Conservation (phyloP, 1,140 invertebrate genomes). For the Heliothis virescens region DNA sequence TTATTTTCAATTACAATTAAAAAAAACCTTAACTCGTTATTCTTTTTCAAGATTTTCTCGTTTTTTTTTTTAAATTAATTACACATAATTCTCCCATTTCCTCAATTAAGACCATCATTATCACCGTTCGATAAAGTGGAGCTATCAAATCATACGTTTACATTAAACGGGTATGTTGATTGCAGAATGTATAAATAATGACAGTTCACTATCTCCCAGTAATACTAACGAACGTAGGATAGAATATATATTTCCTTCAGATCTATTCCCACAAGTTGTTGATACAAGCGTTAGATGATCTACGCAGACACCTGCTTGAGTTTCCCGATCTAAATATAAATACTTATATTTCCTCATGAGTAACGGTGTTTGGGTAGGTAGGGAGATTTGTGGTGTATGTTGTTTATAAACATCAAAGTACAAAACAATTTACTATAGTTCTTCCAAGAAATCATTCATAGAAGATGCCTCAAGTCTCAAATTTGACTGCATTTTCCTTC, state of each 20-base stretch:
- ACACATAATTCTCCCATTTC: neutral
- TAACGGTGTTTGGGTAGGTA: neutral
- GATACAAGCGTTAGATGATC: neutral
- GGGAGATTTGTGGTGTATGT: neutral
- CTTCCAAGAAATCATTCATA: too few relatives aligned
- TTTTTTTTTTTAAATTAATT: too few relatives aligned
- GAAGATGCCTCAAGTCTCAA: too few relatives aligned
- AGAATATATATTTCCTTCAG: slow-evolving; percentile 7
- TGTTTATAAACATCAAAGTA: too few relatives aligned
- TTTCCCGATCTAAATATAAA: neutral
- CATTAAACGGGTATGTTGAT: slow-evolving; percentile 18
- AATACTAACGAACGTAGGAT: slow-evolving; percentile 14
- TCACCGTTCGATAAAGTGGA: neutral
- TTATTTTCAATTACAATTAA: too few relatives aligned
- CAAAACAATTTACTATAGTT: too few relatives aligned
- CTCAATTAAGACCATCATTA: slow-evolving; percentile 3
- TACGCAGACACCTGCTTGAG: slow-evolving; percentile 16
- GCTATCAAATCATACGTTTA: neutral
- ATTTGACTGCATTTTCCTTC: too few relatives aligned
- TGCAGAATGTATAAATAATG: slow-evolving; percentile 31
- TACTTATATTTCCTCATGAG: neutral
- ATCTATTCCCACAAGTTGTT: neutral
- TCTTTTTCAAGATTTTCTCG: too few relatives aligned
- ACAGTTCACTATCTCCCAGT: slow-evolving; percentile 16
- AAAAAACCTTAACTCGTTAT: too few relatives aligned